These are phyloP conservation scores for Enteromius thamalakanensis DNA, from an alignment of 2,797 vertebrate genomes.

Conservation along the genomic window DNA sequence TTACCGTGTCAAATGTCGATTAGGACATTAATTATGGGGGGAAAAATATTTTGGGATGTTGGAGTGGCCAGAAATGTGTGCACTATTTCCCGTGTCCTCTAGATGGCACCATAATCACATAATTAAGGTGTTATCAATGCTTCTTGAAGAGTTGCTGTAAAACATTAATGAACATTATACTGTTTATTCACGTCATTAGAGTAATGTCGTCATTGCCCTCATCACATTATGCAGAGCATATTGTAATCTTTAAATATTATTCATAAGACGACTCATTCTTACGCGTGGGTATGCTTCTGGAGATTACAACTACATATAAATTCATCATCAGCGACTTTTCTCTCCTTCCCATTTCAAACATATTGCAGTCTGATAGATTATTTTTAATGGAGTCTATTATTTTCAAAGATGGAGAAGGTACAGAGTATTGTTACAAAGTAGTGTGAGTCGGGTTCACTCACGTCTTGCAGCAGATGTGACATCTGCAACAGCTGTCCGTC, in stretches of 20 bases:
- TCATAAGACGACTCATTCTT: conserved; percentile 8
- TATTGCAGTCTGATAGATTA: not conserved
- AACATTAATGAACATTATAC: not conserved
- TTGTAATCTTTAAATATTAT: conserved; percentile 7
- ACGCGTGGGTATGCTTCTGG: not conserved
- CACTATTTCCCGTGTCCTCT: not conserved
- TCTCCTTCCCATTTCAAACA: not conserved
- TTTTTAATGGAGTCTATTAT: not conserved
- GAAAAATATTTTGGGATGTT: not conserved
- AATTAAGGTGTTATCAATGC: not conserved
- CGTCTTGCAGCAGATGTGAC: not conserved
- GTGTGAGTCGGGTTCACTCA: not conserved
- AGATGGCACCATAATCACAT: conserved; percentile 42
- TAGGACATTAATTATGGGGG: not conserved
- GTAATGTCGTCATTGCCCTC: not conserved
- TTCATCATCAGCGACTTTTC: not conserved
- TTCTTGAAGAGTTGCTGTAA: not conserved
- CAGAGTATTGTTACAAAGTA: not conserved
- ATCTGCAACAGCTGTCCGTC: not conserved
- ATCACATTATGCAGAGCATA: not conserved
- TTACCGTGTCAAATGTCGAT: not conserved
- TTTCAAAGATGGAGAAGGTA: not conserved
- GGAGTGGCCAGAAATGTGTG: too few species aligned
- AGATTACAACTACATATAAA: not conserved
- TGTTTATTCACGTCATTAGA: conserved; percentile 8